A percentile compares a stretch with the other conserved stretches of the same genome.
These are phyloP conservation scores for Psittacula echo DNA, from an alignment of 2,797 vertebrate species.

Conservation along the genomic window DNA sequence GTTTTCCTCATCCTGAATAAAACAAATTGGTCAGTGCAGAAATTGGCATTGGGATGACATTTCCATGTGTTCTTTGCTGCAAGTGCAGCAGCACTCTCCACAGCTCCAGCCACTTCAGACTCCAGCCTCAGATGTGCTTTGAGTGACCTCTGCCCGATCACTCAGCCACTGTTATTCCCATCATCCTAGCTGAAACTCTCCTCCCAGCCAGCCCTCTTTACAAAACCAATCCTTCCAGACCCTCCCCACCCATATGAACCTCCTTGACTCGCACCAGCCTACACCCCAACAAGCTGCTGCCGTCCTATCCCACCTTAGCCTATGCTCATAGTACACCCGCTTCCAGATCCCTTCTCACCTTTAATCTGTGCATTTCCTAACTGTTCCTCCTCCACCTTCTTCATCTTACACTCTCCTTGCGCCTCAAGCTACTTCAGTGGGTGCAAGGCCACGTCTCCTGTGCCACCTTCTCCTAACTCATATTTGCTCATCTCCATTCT, in stretches of 20 bases:
- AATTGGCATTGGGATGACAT: not conserved
- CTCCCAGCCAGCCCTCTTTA: not conserved
- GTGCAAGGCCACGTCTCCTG: not conserved
- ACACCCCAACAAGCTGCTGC: not conserved
- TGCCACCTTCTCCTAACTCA: slow-evolving; percentile 48
- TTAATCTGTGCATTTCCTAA: not conserved
- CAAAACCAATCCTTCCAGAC: slow-evolving; percentile 1
- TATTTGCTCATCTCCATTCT: slow-evolving; percentile 12
- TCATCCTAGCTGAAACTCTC: not conserved
- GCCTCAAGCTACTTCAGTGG: not conserved
- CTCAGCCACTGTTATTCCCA: rapidly evolving
- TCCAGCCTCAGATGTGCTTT: not conserved
- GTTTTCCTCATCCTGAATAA: slow-evolving; percentile 78
- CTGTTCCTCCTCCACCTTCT: not conserved
- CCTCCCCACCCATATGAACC: slow-evolving; percentile 38
- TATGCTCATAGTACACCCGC: not conserved
- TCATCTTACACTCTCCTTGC: not conserved
- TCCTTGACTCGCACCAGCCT: not conserved
- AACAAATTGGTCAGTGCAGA: not conserved
- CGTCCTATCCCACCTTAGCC: not conserved
- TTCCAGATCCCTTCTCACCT: not conserved
- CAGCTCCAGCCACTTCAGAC: not conserved
- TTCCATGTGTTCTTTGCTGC: not conserved
- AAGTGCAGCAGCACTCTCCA: not conserved
- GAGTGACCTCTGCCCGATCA: not conserved